phyloP scores from a whole-genome alignment of 1,140 invertebrate genomes.

The Diorhabda elongata region DNA sequence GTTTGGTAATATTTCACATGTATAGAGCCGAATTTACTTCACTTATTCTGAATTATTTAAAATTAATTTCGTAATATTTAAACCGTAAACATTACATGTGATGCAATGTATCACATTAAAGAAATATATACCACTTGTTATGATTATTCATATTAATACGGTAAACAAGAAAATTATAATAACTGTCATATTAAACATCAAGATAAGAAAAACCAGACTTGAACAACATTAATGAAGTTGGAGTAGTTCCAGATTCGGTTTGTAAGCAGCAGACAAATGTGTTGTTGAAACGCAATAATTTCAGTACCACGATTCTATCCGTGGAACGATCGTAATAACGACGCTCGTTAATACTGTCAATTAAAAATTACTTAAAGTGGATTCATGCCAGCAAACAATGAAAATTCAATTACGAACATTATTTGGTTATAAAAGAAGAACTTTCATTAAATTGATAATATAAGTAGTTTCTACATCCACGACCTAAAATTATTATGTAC shows the following conservation, averaged over 20 bases:
- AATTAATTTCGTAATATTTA: too few relatives aligned
- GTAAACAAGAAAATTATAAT: too few relatives aligned
- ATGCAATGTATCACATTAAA: too few relatives aligned
- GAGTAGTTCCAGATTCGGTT: not conserved
- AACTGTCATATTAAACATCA: not conserved
- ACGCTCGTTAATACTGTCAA: not conserved
- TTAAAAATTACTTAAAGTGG: not conserved
- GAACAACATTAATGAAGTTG: not conserved
- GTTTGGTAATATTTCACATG: too few relatives aligned
- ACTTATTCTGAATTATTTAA: too few relatives aligned
- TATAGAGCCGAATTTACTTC: too few relatives aligned
- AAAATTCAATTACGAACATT: not conserved
- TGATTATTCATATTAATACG: too few relatives aligned
- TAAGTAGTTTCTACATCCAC: not conserved
- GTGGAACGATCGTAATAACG: not conserved
- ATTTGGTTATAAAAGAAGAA: not conserved
- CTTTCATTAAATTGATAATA: not conserved
- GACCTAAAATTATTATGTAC: not conserved
- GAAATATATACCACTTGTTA: too few relatives aligned
- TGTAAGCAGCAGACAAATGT: conserved; percentile 1
- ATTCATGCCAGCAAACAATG: not conserved
- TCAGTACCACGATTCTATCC: not conserved
- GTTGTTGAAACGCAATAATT: not conserved
- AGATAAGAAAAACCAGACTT: conserved; percentile 3
- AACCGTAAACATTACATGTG: too few relatives aligned